Evolutionary conservation across 2,797 vertebrate genomes (phyloP), one percentile per base, ranked within the genome.

Genomic region (Lateolabrax maculatus): DNA sequence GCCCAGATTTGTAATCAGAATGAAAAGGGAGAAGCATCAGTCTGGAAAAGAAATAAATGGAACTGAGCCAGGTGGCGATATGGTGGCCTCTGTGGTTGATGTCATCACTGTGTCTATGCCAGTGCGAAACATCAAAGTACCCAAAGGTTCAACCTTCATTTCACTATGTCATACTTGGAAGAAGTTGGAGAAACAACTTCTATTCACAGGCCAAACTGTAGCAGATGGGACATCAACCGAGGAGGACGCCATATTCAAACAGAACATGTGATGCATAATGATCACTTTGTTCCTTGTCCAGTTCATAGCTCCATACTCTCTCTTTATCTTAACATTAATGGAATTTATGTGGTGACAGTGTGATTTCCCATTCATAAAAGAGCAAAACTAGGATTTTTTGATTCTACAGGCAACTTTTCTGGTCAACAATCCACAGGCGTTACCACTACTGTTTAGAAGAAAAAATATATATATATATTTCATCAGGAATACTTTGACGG

Each of bases 31-130:
- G n/a, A 79, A 68, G 21, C n/a, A 66, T 82, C 15, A 66, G 46
- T 51, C 37, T 46, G 29, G 34, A 43, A 44, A 65, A 53, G 16
- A 21, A 83, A 77, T 23, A 78, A 23, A 72, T 63, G 19, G 29
- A 81, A 52, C 7, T 69, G 49, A 82, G 73, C 74, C 13, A 48
- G 18, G 21, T 53, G 36, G 49, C 48, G 76, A 56, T 60, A 46
- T 21, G 48, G 41, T 29, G 58, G 43, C 55, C 71, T 75, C 66
- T 58, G 80, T 72, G 57, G 46, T 52, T 81, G 46, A 64, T 80
- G 66, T n/a, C 29, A 77, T 63, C 25, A n/a, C 52, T 66, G 31
- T 71, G 18, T 52, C 23, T 1, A 34, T 57, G 18, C 51, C 29
- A 56, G 31, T 73, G 49, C 6, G 51, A 76, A 16, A 6, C 41